These are phyloP conservation scores for Clarias batrachus DNA, from an alignment of 2,113 vertebrate species.

Conservation along the genomic window DNA sequence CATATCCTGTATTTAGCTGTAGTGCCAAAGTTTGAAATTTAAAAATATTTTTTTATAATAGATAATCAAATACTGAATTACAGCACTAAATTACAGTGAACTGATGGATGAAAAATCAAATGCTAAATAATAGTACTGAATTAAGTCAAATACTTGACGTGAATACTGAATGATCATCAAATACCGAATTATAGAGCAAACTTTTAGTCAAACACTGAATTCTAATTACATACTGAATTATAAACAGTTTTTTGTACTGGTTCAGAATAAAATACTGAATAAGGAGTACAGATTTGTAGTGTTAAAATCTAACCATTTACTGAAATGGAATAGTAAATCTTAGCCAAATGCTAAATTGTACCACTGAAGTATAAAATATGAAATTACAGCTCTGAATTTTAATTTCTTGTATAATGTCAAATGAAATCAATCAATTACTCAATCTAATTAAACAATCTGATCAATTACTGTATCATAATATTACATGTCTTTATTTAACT, in stretches of 20 bases:
- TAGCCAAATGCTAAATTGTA: not conserved
- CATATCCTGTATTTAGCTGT: not conserved
- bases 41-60: not conserved
- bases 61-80: not conserved
- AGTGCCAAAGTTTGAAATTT: too few relatives aligned
- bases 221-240: not conserved
- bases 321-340: not conserved
- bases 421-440: too few relatives aligned
- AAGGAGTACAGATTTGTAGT: not conserved
- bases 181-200: not conserved
- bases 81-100: too few relatives aligned
- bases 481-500: not conserved
- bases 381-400: not conserved
- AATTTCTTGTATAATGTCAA: too few relatives aligned
- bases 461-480: not conserved
- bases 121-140: too few relatives aligned
- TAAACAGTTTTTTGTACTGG: not conserved
- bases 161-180: not conserved
- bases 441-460: not conserved
- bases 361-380: too few relatives aligned
- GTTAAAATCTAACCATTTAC: not conserved
- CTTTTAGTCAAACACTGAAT: too few relatives aligned
- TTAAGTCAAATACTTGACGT: not conserved
- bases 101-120: too few relatives aligned
- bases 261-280: not conserved